A percentile compares a stretch with the other conserved stretches of the same genome.
Evolutionary conservation across 2,113 vertebrate genomes (phyloP).

Genomic region (Pachycephala philippinensis): DNA sequence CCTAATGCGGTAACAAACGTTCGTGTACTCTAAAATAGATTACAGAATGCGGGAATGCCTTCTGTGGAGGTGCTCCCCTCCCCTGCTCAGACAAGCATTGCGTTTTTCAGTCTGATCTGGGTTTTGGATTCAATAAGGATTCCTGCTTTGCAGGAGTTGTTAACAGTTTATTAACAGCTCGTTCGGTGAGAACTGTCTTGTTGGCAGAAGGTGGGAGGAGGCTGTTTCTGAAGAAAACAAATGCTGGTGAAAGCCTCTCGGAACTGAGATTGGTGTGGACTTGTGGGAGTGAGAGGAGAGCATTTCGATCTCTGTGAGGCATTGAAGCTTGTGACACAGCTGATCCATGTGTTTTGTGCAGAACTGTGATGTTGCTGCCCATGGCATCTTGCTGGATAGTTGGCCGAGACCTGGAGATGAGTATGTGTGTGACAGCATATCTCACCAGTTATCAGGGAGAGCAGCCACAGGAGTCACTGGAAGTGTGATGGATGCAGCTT

Average conservation of each 20-base stretch:
- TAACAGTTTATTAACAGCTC: constrained; percentile 31
- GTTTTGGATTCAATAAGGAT: neutral
- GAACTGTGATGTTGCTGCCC: neutral
- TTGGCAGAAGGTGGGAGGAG: constrained; percentile 7
- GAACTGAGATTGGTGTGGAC: neutral
- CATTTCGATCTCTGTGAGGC: neutral
- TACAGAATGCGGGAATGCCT: neutral
- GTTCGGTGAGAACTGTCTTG: neutral
- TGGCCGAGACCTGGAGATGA: neutral
- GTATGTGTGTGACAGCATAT: neutral
- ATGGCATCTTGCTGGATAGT: neutral
- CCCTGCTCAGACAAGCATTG: neutral
- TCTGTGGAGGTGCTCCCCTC: neutral
- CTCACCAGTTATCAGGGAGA: neutral
- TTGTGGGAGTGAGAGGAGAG: neutral
- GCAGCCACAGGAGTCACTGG: neutral
- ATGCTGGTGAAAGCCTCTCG: neutral
- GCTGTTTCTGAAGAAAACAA: neutral
- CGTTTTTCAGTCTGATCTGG: neutral
- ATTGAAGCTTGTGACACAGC: neutral
- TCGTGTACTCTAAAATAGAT: neutral
- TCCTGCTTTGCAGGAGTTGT: neutral
- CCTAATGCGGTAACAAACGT: neutral
- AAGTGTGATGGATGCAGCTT: neutral
- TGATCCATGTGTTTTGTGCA: rapidly evolving